Evolutionary conservation across 1,140 invertebrate species (phyloP), one percentile per base, ranked within the genome.

Genomic region (Cyrtorhinus lividipennis): DNA sequence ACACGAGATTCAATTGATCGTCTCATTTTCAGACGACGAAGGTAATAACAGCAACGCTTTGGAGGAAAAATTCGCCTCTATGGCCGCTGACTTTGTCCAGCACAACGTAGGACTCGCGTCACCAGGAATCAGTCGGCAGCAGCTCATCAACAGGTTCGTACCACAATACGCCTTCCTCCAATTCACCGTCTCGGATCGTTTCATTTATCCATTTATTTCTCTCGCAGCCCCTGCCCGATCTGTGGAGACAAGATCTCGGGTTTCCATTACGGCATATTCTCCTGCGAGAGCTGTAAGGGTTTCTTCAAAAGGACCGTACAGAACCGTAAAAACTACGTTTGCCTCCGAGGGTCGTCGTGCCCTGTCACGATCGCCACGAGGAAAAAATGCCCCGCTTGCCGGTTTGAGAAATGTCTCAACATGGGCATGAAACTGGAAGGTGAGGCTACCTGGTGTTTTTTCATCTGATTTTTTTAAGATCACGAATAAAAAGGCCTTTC

Each of bases 221-320:
- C 48, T 71, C 69, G 20, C 71, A 93, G 90, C 68, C 91, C 91
- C 0, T 96, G 92, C 75, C 92, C 92, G 8, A 93, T 96, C 61
- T 96, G 92, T 71, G 92, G 91, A 0, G 92, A 96, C 73, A 91
- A 93, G 73, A 94, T 95, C 67, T 92, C 89, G 66, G 92, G 92
- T 12, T 94, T 94, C 74, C 92, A 95, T 73, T 95, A 95, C 71
- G 92, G 92, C 12, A 96, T 97, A 68, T 96, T 95, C 74, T 94
- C 92, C 12, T 98, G 94, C 76, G 94, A 98, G 72, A 94, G 90
- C 12, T 98, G 88, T 73, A 98, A 98, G 78, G 95, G 95, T 2
- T 98, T 98, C 75, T 98, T 98, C 77, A 97, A 98, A 74, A 81
- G 95, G 65, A 98, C 93, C 46, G 95, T 98, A 2, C 94, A 98